Evolutionary conservation across 2,797 vertebrate species (phyloP), one percentile per base, ranked within the genome.

Genomic region (Tokudaia tokunoshimensis): DNA sequence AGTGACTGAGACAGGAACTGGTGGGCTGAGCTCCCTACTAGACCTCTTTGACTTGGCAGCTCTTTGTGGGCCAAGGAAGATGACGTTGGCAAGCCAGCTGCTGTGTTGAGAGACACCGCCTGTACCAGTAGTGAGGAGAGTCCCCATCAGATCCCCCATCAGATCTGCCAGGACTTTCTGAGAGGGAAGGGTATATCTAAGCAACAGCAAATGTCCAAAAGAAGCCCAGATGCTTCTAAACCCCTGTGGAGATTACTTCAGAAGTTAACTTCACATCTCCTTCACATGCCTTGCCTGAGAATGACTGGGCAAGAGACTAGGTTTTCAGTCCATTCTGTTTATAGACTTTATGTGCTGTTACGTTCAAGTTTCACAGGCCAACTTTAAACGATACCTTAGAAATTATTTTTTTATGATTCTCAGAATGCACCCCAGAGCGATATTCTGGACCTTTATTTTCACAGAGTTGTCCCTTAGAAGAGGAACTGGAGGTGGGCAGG

Each of bases 391-490:
- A 98, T 98, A 98, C 98, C 98, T 98, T 98, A 99, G 98, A 99
- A 98, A 99, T 99, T 99, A 99, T 99, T 99, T 99, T 99, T 99
- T 97, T 99, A 99, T 99, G 98, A 98, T 98, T 99, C 99, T 98
- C 98, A 98, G 98, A 98, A 98, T 98, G 97, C 55, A 98, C 98
- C 98, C 97, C 97, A 98, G 98, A 99, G 98, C 98, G 98, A 98
- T 99, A 98, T 98, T 99, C 99, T 98, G 97, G 97, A 98, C 98
- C 98, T 98, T 59, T 78, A 97, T 98, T 98, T 98, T 98, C 98
- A 98, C 98, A 98, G 98, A 97, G 98, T 98, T 98, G 98, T 98
- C 96, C 91, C 98, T 98, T 97, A 96, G 98, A 98, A 98, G 97
- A 96, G 97, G 97, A 94, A 97, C 94, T 98, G 97, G 94, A 97